Conservation (phyloP, 2,888 invertebrate genomes). For the Drosophila vallismaia region DNA sequence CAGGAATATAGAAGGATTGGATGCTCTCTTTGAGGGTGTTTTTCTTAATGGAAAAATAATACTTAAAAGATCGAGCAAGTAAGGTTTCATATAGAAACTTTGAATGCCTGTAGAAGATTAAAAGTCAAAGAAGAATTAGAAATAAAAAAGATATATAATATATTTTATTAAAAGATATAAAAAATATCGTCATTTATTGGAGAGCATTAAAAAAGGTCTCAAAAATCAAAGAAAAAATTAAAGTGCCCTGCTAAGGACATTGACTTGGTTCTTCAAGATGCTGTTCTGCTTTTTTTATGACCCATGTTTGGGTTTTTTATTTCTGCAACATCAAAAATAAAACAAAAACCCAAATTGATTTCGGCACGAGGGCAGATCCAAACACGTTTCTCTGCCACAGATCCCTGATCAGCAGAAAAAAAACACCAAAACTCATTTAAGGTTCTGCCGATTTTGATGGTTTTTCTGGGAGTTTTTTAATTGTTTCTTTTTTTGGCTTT, state of each 20-base stretch:
- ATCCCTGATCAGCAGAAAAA: background rate
- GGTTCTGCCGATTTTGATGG: slow-evolving; percentile 34
- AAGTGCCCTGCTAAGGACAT: slow-evolving; percentile 43
- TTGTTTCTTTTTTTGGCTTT: slow-evolving; percentile 11
- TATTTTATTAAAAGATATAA: no score
- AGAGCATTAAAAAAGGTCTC: slow-evolving; percentile 11
- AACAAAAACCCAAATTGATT: slow-evolving; percentile 21
- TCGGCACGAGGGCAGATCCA: slow-evolving; percentile 11
- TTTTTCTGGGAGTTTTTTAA: slow-evolving; percentile 42
- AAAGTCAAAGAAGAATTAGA: no score
- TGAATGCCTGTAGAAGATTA: no score
- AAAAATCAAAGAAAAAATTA: slow-evolving; percentile 14
- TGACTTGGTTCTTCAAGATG: slow-evolving; percentile 43
- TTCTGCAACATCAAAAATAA: slow-evolving; percentile 16
- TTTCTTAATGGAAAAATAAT: no score
- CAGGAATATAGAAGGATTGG: background rate
- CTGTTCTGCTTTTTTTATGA: slow-evolving; percentile 19
- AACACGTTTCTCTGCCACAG: slow-evolving; percentile 28
- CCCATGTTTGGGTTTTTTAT: slow-evolving; percentile 17
- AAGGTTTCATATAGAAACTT: no score
- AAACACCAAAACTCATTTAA: slow-evolving; percentile 12
- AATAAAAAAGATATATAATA: no score
- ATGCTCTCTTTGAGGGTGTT: background rate
- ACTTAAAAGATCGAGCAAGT: no score
- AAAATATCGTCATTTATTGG: no score